Evolutionary conservation across 2,888 invertebrate genomes (phyloP).

Genomic region (Caradrina clavipalpis): DNA sequence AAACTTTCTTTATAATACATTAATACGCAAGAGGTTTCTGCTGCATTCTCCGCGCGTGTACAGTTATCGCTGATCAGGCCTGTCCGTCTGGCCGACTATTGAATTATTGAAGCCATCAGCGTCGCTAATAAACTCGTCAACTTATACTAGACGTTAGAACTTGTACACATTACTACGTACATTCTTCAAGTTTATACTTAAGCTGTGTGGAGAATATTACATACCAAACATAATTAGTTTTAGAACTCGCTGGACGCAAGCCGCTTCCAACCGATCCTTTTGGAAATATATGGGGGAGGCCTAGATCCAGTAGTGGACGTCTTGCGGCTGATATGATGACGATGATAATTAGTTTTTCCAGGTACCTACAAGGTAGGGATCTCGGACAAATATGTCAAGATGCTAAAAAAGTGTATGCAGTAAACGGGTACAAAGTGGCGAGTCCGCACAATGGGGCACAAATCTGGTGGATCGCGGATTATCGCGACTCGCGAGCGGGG

Average conservation of each 20-base stretch:
- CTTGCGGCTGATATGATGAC: too few species aligned
- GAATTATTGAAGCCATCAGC: slow-evolving; percentile 47
- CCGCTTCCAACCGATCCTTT: too few species aligned
- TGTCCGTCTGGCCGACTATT: slow-evolving; percentile 18
- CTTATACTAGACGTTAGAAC: slow-evolving; percentile 1
- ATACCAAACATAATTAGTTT: background rate
- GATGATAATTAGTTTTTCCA: too few species aligned
- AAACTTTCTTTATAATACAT: slow-evolving; percentile 16
- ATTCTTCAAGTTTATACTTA: background rate
- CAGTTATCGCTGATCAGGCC: slow-evolving; percentile 29
- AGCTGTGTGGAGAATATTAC: background rate
- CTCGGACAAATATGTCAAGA: too few species aligned
- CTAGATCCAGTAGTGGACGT: too few species aligned
- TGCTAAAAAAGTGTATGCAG: background rate
- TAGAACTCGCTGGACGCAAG: too few species aligned
- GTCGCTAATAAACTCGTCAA: slow-evolving; percentile 51
- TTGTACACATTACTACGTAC: background rate
- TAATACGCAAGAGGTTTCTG: slow-evolving; percentile 4
- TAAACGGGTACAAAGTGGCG: slow-evolving; percentile 36
- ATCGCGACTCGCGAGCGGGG: slow-evolving; percentile 26
- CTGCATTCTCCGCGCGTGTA: background rate
- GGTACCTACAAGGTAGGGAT: too few species aligned
- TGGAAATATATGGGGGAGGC: too few species aligned
- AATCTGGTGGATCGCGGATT: slow-evolving; percentile 22
- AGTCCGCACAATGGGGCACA: slow-evolving; percentile 38